Evolutionary conservation across 2,888 invertebrate species (phyloP).

Genomic region (Beris chalybata): DNA sequence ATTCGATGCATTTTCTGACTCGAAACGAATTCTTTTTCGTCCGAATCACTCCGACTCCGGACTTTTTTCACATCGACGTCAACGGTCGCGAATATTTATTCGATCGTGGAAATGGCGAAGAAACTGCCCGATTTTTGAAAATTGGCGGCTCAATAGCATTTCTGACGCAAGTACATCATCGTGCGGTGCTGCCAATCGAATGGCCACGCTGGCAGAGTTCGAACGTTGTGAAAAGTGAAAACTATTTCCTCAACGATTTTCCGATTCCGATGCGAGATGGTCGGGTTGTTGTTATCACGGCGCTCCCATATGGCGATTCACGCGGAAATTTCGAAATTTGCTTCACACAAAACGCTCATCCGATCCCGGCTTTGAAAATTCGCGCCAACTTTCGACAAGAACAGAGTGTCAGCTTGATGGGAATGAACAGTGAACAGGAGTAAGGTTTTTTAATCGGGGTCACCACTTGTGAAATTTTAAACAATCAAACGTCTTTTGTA

Average conservation of each 20-base stretch:
- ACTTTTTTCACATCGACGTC: background rate
- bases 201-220: background rate
- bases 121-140: constrained; percentile 6
- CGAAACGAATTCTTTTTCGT: constrained; percentile 6
- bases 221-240: constrained; percentile 5
- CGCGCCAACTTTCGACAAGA: background rate
- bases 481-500: background rate
- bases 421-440: constrained; percentile 7
- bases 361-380: constrained; percentile 12
- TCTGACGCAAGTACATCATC: constrained; percentile 16
- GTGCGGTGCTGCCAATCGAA: background rate
- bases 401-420: background rate
- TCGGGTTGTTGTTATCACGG: constrained; percentile 1
- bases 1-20: background rate
- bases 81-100: background rate
- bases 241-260: constrained; percentile 11
- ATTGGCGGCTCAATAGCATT: constrained; percentile 18
- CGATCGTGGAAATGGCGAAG: background rate
- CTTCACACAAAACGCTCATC: constrained; percentile 2
- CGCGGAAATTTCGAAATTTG: constrained; percentile 11
- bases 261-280: constrained; percentile 6
- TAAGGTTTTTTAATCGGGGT: background rate
- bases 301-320: background rate
- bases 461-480: background rate
- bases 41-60: constrained; percentile 3